Evolutionary conservation across 2,113 vertebrate species (phyloP).

Genomic region (Pseudonaja textilis): DNA sequence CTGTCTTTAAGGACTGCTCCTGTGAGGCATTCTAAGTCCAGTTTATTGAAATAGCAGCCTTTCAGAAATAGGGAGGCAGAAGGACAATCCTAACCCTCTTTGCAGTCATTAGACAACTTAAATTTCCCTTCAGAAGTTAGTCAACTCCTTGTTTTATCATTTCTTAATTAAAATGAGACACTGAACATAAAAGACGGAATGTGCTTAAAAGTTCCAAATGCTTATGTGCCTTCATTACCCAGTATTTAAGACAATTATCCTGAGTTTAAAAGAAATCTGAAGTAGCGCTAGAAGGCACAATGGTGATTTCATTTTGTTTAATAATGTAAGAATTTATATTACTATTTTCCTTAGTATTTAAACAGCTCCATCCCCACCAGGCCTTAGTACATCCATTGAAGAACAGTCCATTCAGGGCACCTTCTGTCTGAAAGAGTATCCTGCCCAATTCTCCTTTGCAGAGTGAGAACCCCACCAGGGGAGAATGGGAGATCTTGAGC

Average conservation of each 20-base stretch:
- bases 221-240: not conserved
- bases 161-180: constrained; percentile 21
- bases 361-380: not conserved
- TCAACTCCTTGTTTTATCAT: not conserved
- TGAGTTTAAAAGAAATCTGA: not conserved
- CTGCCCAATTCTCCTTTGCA: not conserved
- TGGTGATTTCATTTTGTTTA: not conserved
- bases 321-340: not conserved
- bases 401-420: not conserved
- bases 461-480: not conserved
- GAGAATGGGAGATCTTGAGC: not conserved
- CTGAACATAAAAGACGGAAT: not conserved
- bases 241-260: not conserved
- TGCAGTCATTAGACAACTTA: not conserved
- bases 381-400: not conserved
- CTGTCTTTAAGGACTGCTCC: not conserved
- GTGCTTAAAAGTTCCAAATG: not conserved
- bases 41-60: not conserved
- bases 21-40: not conserved
- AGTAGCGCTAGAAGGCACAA: not conserved
- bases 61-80: not conserved
- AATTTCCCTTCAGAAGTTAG: constrained; percentile 25
- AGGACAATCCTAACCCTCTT: not conserved
- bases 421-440: not conserved
- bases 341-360: not conserved